These are phyloP conservation scores for Serinus canaria DNA, from an alignment of 2,113 vertebrate genomes.

Conservation along the genomic window DNA sequence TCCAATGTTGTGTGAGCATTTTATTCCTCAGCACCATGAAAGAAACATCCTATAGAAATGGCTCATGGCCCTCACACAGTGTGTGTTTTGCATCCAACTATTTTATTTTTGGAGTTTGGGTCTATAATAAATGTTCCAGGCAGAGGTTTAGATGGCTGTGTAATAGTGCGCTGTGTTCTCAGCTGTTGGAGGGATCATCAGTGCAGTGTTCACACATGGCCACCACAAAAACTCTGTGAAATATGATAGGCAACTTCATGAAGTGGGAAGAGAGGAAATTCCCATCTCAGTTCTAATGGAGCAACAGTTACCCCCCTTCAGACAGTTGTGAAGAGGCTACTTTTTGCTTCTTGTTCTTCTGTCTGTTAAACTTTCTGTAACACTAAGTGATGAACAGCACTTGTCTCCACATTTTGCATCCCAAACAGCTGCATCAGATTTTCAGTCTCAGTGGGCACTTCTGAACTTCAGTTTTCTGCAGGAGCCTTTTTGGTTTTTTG, in stretches of 20 bases:
- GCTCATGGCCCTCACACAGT: not conserved
- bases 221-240: not conserved
- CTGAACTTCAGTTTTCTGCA: not conserved
- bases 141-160: not conserved
- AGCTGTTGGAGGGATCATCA: not conserved
- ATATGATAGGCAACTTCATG: not conserved
- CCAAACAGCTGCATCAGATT: not conserved
- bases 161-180: not conserved
- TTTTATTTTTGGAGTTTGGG: not conserved
- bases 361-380: not conserved
- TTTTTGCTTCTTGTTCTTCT: not conserved
- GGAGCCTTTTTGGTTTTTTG: not conserved
- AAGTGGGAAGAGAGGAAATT: not conserved
- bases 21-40: not conserved
- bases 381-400: not conserved
- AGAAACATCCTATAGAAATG: not conserved
- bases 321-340: not conserved
- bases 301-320: not conserved
- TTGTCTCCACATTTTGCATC: not conserved
- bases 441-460: not conserved
- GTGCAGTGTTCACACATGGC: not conserved
- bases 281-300: not conserved
- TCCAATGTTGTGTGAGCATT: not conserved
- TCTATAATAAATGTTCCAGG: not conserved
- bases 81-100: not conserved